phyloP scores from a whole-genome alignment of 2,888 invertebrate species.

The Hylaea fasciaria region DNA sequence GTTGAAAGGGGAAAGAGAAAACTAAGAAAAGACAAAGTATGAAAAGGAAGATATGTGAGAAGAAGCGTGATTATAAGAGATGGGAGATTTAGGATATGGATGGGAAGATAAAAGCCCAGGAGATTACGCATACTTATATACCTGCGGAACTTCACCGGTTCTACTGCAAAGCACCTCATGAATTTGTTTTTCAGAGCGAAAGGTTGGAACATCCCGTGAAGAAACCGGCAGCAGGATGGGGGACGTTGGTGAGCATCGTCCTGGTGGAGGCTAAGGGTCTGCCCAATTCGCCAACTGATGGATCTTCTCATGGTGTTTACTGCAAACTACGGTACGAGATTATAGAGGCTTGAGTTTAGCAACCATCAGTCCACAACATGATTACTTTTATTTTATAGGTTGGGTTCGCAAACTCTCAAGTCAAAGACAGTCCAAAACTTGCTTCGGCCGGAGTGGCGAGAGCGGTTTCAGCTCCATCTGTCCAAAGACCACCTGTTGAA shows the following conservation, averaged over 20 bases:
- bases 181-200: slow-evolving; percentile 16
- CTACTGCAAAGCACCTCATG: too few relatives aligned
- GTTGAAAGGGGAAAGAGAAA: too few relatives aligned
- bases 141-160: too few relatives aligned
- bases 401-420: slow-evolving; percentile 66
- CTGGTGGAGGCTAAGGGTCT: slow-evolving; percentile 70
- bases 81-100: too few relatives aligned
- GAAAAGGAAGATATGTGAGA: too few relatives aligned
- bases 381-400: slow-evolving; percentile 47
- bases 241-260: slow-evolving; percentile 64
- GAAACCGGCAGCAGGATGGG: slow-evolving; percentile 37
- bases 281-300: slow-evolving; percentile 64
- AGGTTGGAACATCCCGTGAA: slow-evolving; percentile 7
- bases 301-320: slow-evolving; percentile 60
- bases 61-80: too few relatives aligned
- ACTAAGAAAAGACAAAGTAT: too few relatives aligned
- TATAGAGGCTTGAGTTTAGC: slow-evolving; percentile 45
- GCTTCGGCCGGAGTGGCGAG: slow-evolving; percentile 69
- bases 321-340: slow-evolving; percentile 68
- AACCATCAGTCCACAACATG: background rate
- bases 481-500: slow-evolving; percentile 59
- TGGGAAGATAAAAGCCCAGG: too few relatives aligned
- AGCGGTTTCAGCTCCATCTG: slow-evolving; percentile 65
- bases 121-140: too few relatives aligned
- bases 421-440: slow-evolving; percentile 63